Evolutionary conservation across 2,797 vertebrate genomes (phyloP), one percentile per base, ranked within the genome.

Genomic region (Coreius guichenoti): DNA sequence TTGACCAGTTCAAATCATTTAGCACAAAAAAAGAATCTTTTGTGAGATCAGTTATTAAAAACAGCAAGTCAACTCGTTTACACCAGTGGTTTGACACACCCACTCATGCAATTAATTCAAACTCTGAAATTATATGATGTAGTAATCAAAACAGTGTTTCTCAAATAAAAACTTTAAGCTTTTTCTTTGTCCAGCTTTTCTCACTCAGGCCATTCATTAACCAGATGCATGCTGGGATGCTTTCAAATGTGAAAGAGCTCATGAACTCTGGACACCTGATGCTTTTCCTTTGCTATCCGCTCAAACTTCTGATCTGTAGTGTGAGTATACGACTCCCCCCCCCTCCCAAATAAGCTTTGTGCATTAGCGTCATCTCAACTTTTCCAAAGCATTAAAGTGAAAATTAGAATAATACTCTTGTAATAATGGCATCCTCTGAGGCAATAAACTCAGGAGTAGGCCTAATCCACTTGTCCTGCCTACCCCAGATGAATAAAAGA

Each of bases 391-490:
- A 21, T 75, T 75, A 26, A 74, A 75, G 43, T 36, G 56, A 51
- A 67, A 76, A 75, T 49, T 75, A 68, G 82, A 83, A 76, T 83
- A 76, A 83, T 26, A 43, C 82, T 54, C 82, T 76, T 39, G 82
- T 76, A 68, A 76, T 67, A 63, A 78, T 63, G 79, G 11, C 51
- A 47, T 68, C 58, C 49, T 68, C n/a, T 69, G 49, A 68, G 65
- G 33, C 82, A 76, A 49, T 80, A 29, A 83, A 43, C 65, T 73
- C 39, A 45, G 49, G 69, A 81, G 43, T 51, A 65, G 33, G 1
- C 69, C 54, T 83, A 83, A 83, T 86, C 77, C 83, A 33, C 73
- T 83, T 58, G 86, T 81, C 78, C 56, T 56, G 47, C 47, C 49
- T 72, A 47, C 43, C 6, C 49, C 63, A 49, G 49, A 86, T 84